Evolutionary conservation across 2,113 vertebrate genomes (phyloP).

Genomic region (Eudorcas thomsonii): DNA sequence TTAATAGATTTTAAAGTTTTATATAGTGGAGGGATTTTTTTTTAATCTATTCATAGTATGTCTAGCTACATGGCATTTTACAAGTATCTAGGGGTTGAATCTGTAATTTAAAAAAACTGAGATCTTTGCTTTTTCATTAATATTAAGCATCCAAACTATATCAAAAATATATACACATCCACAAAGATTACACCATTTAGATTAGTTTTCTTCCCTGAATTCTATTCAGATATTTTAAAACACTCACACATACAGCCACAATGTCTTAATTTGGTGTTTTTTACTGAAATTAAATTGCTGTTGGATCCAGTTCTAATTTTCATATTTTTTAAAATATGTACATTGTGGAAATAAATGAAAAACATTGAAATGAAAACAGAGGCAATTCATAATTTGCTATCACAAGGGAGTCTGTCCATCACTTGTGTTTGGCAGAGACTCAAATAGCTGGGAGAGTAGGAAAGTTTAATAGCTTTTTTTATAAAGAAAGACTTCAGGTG

Average conservation of each 20-base stretch:
- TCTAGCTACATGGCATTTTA: not conserved
- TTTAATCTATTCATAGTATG: not conserved
- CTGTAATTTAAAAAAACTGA: not conserved
- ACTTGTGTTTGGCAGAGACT: not conserved
- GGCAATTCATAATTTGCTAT: not conserved
- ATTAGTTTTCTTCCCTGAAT: not conserved
- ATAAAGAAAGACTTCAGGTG: not conserved
- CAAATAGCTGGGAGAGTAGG: not conserved
- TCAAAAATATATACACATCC: not conserved
- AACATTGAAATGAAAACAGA: not conserved
- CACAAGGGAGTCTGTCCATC: not conserved
- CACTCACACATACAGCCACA: not conserved
- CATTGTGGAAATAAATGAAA: not conserved
- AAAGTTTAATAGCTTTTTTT: not conserved
- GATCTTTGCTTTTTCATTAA: not conserved
- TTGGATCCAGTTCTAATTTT: not conserved
- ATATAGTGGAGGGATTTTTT: not conserved
- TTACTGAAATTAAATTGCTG: not conserved
- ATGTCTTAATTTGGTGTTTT: not conserved
- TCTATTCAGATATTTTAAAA: not conserved
- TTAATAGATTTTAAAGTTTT: constrained; percentile 61
- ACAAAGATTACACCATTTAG: not conserved
- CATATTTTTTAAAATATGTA: not conserved
- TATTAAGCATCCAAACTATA: not conserved
- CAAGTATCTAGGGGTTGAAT: not conserved